Conservation (phyloP, 2,797 vertebrate species). For the Myotis myotis region DNA sequence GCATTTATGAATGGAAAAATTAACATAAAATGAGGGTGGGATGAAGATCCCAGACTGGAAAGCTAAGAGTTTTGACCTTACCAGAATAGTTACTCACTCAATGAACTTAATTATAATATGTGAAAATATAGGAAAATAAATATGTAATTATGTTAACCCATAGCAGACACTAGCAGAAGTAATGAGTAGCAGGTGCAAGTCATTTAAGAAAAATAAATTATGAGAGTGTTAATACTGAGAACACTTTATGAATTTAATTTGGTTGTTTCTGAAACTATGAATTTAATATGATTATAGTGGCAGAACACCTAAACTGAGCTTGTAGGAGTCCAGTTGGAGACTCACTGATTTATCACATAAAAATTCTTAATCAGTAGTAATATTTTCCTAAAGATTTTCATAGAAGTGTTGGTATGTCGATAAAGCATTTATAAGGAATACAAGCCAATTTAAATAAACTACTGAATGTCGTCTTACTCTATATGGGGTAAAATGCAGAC, state of each 20-base stretch:
- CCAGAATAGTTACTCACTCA: background rate
- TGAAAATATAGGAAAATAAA: background rate
- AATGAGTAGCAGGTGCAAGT: slow-evolving; percentile 17
- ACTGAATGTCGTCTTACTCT: background rate
- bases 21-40: background rate
- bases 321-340: slow-evolving; percentile 3
- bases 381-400: slow-evolving; percentile 5
- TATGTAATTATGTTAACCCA: background rate
- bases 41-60: background rate
- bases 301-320: background rate
- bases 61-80: background rate
- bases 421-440: slow-evolving; percentile 24
- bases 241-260: slow-evolving; percentile 43
- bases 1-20: background rate
- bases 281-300: slow-evolving; percentile 6
- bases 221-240: slow-evolving; percentile 11
- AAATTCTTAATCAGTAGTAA: background rate
- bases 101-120: background rate
- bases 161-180: background rate
- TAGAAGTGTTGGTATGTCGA: background rate
- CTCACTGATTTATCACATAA: slow-evolving; percentile 22
- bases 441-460: background rate
- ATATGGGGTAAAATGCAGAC: background rate
- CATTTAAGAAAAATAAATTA: slow-evolving; percentile 19
- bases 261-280: slow-evolving; percentile 29